Evolutionary conservation across 2,888 invertebrate genomes (phyloP).

Genomic region (Cerastis leucographa): DNA sequence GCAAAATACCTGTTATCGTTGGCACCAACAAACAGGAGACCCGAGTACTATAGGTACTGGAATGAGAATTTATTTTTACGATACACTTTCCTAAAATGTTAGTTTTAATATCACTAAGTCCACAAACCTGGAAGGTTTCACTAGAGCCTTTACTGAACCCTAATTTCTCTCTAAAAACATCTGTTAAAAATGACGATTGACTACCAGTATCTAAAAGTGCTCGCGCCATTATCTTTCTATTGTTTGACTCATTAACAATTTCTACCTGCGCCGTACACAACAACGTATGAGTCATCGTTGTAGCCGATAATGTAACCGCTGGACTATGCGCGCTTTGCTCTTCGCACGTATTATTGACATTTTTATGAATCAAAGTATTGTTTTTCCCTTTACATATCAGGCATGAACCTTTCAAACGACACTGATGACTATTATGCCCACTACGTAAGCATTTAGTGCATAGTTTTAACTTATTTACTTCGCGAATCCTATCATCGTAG

Average conservation of each 20-base stretch:
- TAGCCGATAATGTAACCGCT: neutral
- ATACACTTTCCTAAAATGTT: slow-evolving; percentile 38
- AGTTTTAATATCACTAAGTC: slow-evolving; percentile 31
- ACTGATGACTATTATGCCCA: slow-evolving; percentile 22
- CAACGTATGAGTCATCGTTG: slow-evolving; percentile 1
- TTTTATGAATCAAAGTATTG: neutral
- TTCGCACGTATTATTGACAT: neutral
- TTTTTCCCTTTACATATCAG: too few relatives aligned
- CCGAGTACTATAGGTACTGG: slow-evolving; percentile 6
- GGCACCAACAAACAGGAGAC: slow-evolving; percentile 25
- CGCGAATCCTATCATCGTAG: slow-evolving; percentile 14
- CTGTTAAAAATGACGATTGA: slow-evolving; percentile 28
- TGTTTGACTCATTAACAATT: neutral
- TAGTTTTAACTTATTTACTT: slow-evolving; percentile 23
- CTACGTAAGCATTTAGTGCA: slow-evolving; percentile 24
- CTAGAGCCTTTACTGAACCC: slow-evolving; percentile 24
- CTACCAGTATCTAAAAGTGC: slow-evolving; percentile 26
- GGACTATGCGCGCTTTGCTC: neutral
- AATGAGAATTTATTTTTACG: slow-evolving; percentile 16
- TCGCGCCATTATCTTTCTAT: slow-evolving; percentile 14
- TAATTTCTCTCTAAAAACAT: slow-evolving; percentile 26
- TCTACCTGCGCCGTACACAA: slow-evolving; percentile 1
- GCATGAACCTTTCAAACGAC: slow-evolving; percentile 24
- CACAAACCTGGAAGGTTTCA: slow-evolving; percentile 32
- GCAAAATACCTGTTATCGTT: slow-evolving; percentile 26